A percentile compares a stretch with the other conserved stretches of the same genome.
These are phyloP conservation scores for Phasia obesa DNA, from an alignment of 2,888 invertebrate genomes.

Conservation along the genomic window DNA sequence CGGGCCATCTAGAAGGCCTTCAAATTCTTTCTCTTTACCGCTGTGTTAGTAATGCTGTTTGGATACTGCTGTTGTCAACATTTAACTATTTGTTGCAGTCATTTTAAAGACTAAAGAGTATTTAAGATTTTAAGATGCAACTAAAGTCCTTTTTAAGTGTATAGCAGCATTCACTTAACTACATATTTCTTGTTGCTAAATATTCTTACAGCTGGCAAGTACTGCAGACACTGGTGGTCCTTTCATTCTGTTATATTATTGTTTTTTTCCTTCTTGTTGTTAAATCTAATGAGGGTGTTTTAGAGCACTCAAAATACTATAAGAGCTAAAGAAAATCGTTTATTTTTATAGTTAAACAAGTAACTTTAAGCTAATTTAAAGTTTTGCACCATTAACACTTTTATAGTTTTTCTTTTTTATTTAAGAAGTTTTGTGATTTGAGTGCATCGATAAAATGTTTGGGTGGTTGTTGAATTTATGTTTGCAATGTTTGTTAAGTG, in stretches of 20 bases:
- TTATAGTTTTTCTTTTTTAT: neutral
- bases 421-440: too few species aligned
- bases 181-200: neutral
- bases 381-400: neutral
- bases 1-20: too few species aligned
- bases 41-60: constrained; percentile 9
- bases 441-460: constrained; percentile 7
- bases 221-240: neutral
- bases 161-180: neutral
- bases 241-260: neutral
- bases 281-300: constrained; percentile 32
- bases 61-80: constrained; percentile 11
- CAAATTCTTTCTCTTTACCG: too few species aligned
- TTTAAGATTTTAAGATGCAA: constrained; percentile 50
- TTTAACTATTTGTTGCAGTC: constrained; percentile 31
- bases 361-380: neutral
- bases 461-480: neutral
- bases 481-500: neutral
- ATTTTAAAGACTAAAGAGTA: constrained; percentile 16
- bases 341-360: constrained; percentile 2
- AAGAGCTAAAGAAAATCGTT: constrained; percentile 4
- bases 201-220: neutral
- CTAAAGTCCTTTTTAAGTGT: constrained; percentile 25
- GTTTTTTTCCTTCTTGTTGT: neutral
- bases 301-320: neutral